Percentiles rank a stretch among this genome's conserved stretches.
Conservation (phyloP, 1,140 invertebrate species). For the Atta cephalotes region DNA sequence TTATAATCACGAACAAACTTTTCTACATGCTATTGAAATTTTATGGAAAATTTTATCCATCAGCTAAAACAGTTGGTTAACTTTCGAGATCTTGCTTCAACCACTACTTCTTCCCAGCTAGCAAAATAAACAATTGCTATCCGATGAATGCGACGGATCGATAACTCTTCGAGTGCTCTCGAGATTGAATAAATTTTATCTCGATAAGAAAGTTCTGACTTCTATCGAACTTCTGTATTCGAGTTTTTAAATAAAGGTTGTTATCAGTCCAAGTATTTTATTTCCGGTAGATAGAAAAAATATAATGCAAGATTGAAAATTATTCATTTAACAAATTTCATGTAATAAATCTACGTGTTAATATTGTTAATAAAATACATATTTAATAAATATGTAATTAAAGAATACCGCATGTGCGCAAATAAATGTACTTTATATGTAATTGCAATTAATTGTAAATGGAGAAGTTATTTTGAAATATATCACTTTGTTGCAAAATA, state of each 20-base stretch:
- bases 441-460: neutral
- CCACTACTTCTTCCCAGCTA: neutral
- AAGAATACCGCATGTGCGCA: neutral
- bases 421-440: slow-evolving; percentile 5
- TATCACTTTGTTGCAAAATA: neutral
- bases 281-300: slow-evolving; percentile 20
- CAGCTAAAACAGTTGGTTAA: slow-evolving; percentile 50
- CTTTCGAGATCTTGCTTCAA: slow-evolving; percentile 54
- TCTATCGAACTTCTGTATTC: slow-evolving; percentile 48
- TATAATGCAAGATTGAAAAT: slow-evolving; percentile 5
- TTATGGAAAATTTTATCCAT: slow-evolving; percentile 53
- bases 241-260: slow-evolving; percentile 59
- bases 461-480: slow-evolving; percentile 4
- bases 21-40: slow-evolving; percentile 36
- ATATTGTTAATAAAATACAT: neutral
- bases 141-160: slow-evolving; percentile 56
- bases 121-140: slow-evolving; percentile 61
- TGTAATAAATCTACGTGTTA: neutral
- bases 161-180: slow-evolving; percentile 51
- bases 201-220: slow-evolving; percentile 63
- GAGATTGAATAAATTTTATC: slow-evolving; percentile 63
- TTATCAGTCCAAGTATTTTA: slow-evolving; percentile 58
- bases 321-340: slow-evolving; percentile 4
- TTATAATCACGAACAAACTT: slow-evolving; percentile 34
- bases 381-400: slow-evolving; percentile 6